phyloP scores from a whole-genome alignment of 2,888 invertebrate species.

The Rotaria magnacalcarata region DNA sequence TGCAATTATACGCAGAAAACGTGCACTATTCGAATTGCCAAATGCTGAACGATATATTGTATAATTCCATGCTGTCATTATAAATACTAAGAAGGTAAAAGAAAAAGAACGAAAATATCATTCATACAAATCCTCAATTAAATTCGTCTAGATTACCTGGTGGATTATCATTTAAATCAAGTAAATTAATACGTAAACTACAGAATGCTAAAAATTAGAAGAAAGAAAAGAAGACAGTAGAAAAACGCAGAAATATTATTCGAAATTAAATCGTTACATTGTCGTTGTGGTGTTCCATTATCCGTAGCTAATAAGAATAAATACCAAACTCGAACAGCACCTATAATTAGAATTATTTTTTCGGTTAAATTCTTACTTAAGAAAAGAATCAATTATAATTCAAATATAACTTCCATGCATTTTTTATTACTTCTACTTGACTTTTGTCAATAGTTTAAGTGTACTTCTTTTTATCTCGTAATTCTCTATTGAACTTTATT shows the following conservation, averaged over 20 bases:
- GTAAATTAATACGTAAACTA: slow-evolving; percentile 15
- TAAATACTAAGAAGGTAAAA: not conserved
- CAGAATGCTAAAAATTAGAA: not conserved
- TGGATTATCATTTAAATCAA: slow-evolving; percentile 6
- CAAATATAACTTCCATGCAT: too few species aligned
- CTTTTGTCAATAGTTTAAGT: too few species aligned
- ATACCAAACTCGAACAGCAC: slow-evolving; percentile 14
- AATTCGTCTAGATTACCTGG: not conserved
- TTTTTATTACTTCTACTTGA: too few species aligned
- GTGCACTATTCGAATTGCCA: not conserved
- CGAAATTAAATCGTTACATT: not conserved
- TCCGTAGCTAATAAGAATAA: slow-evolving; percentile 20
- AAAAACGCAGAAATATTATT: not conserved
- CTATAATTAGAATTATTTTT: not conserved
- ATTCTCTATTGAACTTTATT: too few species aligned
- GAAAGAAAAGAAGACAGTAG: not conserved
- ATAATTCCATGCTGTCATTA: slow-evolving; percentile 22
- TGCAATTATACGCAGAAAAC: slow-evolving; percentile 25
- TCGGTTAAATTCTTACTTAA: too few species aligned
- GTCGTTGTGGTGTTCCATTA: slow-evolving; percentile 24
- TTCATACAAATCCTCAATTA: too few species aligned
- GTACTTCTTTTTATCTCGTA: too few species aligned
- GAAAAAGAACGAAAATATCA: too few species aligned
- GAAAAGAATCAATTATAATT: too few species aligned
- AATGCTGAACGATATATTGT: not conserved